These are phyloP conservation scores for Neodiprion fabricii DNA, from an alignment of 1,140 invertebrate genomes.

Conservation along the genomic window DNA sequence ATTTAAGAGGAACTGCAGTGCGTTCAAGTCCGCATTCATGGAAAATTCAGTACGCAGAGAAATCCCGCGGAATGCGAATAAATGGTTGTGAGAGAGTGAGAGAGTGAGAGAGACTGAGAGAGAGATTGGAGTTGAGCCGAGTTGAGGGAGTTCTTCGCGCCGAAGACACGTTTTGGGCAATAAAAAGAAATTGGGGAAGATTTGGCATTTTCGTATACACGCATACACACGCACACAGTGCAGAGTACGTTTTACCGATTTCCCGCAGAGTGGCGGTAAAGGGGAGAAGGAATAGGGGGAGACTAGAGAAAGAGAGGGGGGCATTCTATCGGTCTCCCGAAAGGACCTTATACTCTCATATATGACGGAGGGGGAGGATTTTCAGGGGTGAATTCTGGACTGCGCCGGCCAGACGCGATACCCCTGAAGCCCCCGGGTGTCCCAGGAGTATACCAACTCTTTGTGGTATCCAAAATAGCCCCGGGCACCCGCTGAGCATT, in stretches of 20 bases:
- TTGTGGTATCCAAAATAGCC: background rate
- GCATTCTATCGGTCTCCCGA: background rate
- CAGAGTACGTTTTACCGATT: too few species aligned
- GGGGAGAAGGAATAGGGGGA: background rate
- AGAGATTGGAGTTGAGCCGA: background rate
- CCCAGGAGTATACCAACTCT: background rate
- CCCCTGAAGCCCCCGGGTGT: too few species aligned
- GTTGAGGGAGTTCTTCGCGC: background rate
- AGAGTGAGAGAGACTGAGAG: background rate
- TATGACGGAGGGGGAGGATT: background rate
- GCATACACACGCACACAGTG: too few species aligned
- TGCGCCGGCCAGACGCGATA: too few species aligned
- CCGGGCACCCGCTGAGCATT: background rate
- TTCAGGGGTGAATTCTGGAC: background rate
- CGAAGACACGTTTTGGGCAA: constrained; percentile 2
- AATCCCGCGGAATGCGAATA: background rate
- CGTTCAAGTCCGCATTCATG: background rate
- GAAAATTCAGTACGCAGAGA: background rate
- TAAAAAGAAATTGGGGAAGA: constrained; percentile 1
- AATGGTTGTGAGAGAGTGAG: background rate
- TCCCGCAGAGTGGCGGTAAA: background rate
- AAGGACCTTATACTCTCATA: background rate
- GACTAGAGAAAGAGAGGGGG: background rate
- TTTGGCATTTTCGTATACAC: background rate
- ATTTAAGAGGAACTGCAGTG: too few species aligned